Evolutionary conservation across 2,888 invertebrate genomes (phyloP), one percentile per base, ranked within the genome.

Genomic region (Machimus atricapillus): DNA sequence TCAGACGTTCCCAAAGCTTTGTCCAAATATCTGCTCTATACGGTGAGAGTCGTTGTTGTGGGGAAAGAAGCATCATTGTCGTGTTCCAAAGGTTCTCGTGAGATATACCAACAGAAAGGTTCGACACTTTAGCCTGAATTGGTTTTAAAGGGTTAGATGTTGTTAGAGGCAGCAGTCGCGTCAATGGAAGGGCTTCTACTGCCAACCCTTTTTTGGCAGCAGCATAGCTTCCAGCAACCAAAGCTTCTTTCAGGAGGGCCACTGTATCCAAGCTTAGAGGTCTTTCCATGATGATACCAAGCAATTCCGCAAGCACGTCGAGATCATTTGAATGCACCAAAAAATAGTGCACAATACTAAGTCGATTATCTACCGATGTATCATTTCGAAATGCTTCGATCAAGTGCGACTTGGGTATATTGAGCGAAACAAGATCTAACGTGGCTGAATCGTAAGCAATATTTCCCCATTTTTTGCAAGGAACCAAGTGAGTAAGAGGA

Each of bases 21-120:
- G 96, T 97, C 97, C 97, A 97, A 90, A 96, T 94, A 92, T 97
- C 97, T 88, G 95, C 95, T 83, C 95, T 94, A 92, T 96, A 97
- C 87, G 97, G 97, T n/a, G 96, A 94, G 78, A 97, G 94, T 88
- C 97, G 94, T 92, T 97, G 97, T 87, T 97, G 95, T 1, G 97
- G 97, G 3, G 97, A 96, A 85, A 97, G 93, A 81, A 97, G 93
- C 95, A 97, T 97, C 92, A 96, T 97, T 34, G 96, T 94, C 14
- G 96, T 96, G 91, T 96, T 96, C 95, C 96, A 96, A 83, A 97
- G 93, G 89, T 95, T 94, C 92, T 97, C 96, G 90, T 96, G 96
- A 9, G 95, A 95, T 89, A 96, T 93, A 1, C 95, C 95, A 77
- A 96, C 94, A 88, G 93, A 94, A 87, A 94, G 93, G 87, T 92